Evolutionary conservation across 1,140 invertebrate genomes (phyloP).

Genomic region (Physella acuta): DNA sequence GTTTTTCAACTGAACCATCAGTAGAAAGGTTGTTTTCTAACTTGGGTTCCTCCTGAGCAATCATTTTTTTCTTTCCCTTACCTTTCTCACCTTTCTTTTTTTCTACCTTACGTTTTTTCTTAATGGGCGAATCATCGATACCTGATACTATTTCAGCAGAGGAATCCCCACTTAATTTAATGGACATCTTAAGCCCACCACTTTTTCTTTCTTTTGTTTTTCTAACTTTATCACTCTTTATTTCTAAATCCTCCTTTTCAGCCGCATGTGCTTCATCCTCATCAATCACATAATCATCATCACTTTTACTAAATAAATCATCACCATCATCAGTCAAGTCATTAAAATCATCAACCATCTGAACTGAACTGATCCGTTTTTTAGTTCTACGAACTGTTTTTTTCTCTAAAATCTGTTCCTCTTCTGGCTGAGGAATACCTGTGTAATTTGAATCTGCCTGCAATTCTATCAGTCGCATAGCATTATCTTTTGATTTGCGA

Average conservation of each 20-base stretch:
- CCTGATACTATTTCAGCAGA: slow-evolving; percentile 26
- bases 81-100: slow-evolving; percentile 15
- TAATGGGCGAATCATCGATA: slow-evolving; percentile 2
- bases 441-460: slow-evolving; percentile 20
- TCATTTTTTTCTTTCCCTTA: slow-evolving; percentile 1
- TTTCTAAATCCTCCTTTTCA: slow-evolving; percentile 18
- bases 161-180: slow-evolving; percentile 19
- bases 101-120: slow-evolving; percentile 8
- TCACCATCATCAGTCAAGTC: slow-evolving; percentile 1
- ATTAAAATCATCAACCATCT: neutral
- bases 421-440: slow-evolving; percentile 4
- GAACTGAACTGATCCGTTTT: neutral
- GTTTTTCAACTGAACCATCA: neutral
- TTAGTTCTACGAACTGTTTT: neutral
- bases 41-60: neutral
- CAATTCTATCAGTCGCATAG: slow-evolving; percentile 22
- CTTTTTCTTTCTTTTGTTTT: neutral
- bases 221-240: neutral
- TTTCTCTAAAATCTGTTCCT: neutral
- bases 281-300: slow-evolving; percentile 24
- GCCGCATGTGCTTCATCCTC: slow-evolving; percentile 13
- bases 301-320: too few species aligned
- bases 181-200: slow-evolving; percentile 22
- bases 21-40: neutral
- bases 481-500: slow-evolving; percentile 23